phyloP scores from a whole-genome alignment of 2,113 vertebrate genomes.

The Calyptommatus sinebrachiatus region DNA sequence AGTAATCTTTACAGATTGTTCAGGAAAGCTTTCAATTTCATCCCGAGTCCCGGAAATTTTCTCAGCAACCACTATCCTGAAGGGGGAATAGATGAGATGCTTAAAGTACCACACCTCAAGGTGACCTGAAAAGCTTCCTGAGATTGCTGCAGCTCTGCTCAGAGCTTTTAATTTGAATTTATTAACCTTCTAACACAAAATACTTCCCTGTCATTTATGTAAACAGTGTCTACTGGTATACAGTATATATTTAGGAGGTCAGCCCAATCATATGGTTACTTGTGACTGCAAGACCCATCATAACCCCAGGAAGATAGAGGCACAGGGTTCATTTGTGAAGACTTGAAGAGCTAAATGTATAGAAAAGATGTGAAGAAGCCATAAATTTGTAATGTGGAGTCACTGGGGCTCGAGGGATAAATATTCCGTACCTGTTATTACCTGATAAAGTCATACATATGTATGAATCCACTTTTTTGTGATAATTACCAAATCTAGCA shows the following conservation, averaged over 20 bases:
- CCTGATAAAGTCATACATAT: slow-evolving; percentile 77
- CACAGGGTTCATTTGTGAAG: slow-evolving; percentile 51
- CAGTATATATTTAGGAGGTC: background rate
- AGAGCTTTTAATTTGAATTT: slow-evolving; percentile 59
- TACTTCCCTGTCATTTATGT: slow-evolving; percentile 33
- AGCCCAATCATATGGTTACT: slow-evolving; percentile 10
- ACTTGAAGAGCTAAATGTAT: slow-evolving; percentile 35
- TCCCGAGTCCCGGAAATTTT: slow-evolving; percentile 44
- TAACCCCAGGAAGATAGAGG: slow-evolving; percentile 37
- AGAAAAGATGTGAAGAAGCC: slow-evolving; percentile 43
- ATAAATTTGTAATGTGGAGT: slow-evolving; percentile 69
- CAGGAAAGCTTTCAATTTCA: slow-evolving; percentile 34
- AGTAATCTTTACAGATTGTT: slow-evolving; percentile 32
- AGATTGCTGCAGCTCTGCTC: slow-evolving; percentile 36
- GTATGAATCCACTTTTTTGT: slow-evolving; percentile 65
- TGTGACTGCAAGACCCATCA: slow-evolving; percentile 39
- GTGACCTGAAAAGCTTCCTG: slow-evolving; percentile 52
- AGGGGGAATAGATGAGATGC: slow-evolving; percentile 53
- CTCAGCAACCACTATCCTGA: slow-evolving; percentile 18
- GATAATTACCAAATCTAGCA: slow-evolving; percentile 74
- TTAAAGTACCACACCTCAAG: slow-evolving; percentile 54
- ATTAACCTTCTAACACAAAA: slow-evolving; percentile 47
- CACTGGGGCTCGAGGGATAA: slow-evolving; percentile 67
- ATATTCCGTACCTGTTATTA: slow-evolving; percentile 73
- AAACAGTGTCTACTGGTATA: background rate